Base-by-base conservation (phyloP, 2,888 invertebrate species). In the Hirtodrosophila trivittata region DNA sequence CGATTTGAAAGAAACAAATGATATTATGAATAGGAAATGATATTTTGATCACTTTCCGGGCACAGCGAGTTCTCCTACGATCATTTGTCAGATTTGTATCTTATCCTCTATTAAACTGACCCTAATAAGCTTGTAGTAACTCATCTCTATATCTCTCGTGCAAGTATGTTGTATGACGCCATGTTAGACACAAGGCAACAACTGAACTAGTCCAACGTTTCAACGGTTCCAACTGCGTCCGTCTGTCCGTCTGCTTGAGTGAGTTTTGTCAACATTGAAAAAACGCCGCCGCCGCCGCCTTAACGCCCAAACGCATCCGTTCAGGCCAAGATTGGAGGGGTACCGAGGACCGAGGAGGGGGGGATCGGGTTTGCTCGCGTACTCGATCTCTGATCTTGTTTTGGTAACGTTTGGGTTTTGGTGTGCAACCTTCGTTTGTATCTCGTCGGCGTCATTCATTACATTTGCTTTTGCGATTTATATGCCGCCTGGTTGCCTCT, bases 251-350 rank as follows among this genome's bases (percentile, higher is more conserved):
- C 45, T 38, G 70, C 55, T 52, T 75, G 73, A 83, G 66, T 80
- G 80, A 83, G 86, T 82, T 84, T 86, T 82, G 82, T 82, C 82
- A 82, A 82, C 82, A 86, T 77, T 75, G 85, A 75, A 70, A 77
- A 68, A 45, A 58, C 69, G 69, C 57, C 37, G 69, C 60, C 56
- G 65, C 76, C 69, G 35, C 41, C 55, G 54, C 49, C 64, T 41
- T 39, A 71, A 86, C 81, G 86, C 84, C 82, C 70, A 82, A 84
- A 81, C 85, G 87, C 85, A 86, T 82, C 86, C 82, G 86, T 69
- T 82, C 21, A 42, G 25, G 47, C 42, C 33, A 6, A 10, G 37
- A 25, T n/a, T 42, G 52, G 32, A 8, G 35, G 35, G 51, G 16
- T 28, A 9, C 5, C 5, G 28, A 28, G 9, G 7, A 28, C 9